Conservation (phyloP, 1,140 invertebrate genomes). For the Rhynchophorus ferrugineus region DNA sequence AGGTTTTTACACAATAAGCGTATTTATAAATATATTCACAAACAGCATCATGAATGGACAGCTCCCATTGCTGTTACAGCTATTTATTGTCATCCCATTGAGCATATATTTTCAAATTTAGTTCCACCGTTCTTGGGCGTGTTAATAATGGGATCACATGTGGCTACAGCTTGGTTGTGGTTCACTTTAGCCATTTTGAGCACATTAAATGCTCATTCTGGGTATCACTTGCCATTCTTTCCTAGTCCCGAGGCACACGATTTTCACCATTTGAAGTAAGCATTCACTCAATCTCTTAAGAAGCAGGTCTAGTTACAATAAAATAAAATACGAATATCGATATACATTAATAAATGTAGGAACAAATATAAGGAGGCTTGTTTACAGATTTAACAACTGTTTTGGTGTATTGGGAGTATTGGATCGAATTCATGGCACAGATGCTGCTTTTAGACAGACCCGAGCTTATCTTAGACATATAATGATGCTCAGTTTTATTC, state of each 20-base stretch:
- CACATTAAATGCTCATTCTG: conserved; percentile 79
- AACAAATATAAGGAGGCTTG: no score
- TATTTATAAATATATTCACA: conserved; percentile 79
- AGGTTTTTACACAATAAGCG: conserved; percentile 68
- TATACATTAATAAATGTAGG: no score
- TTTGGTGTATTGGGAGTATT: conserved; percentile 78
- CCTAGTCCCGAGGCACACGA: conserved; percentile 87
- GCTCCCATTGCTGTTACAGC: conserved; percentile 75
- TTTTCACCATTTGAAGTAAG: conserved; percentile 83
- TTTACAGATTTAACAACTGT: conserved; percentile 72
- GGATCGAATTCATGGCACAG: conserved; percentile 80
- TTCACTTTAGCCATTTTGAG: conserved; percentile 70
- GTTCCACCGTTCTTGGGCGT: conserved; percentile 74
- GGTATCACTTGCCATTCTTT: conserved; percentile 83
- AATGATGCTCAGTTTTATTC: conserved; percentile 72
- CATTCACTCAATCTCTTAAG: conserved; percentile 8
- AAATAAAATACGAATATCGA: no score
- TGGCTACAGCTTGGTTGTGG: conserved; percentile 78
- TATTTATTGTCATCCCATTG: conserved; percentile 81
- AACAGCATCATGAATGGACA: conserved; percentile 82
- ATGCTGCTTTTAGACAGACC: conserved; percentile 66
- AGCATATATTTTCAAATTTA: conserved; percentile 78
- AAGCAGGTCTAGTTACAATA: not conserved
- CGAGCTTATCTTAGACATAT: conserved; percentile 67
- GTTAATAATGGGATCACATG: conserved; percentile 71